Conservation (phyloP, 2,113 vertebrate species). For the Pachyramphus minor region DNA sequence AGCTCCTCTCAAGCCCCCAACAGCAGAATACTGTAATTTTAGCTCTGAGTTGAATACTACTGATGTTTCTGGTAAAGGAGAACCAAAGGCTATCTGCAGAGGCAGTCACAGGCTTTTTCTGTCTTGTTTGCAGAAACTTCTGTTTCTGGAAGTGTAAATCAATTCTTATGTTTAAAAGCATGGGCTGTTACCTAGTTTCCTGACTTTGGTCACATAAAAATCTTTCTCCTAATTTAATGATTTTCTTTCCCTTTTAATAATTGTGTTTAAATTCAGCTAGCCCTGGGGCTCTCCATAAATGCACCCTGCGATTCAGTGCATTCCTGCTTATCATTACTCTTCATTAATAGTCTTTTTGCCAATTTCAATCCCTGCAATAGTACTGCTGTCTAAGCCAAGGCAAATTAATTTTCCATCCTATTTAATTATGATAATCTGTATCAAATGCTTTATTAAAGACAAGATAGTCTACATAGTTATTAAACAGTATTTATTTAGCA, state of each 20-base stretch:
- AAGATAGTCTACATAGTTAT: background rate
- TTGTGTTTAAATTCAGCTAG: background rate
- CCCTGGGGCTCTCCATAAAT: background rate
- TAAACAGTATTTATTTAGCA: constrained; percentile 20
- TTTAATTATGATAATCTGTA: constrained; percentile 1
- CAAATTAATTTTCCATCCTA: constrained; percentile 45
- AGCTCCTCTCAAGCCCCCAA: background rate
- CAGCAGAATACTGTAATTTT: background rate
- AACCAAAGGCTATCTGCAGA: background rate
- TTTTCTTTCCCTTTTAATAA: background rate
- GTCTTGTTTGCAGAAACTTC: background rate
- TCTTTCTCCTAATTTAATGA: background rate
- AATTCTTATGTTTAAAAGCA: background rate
- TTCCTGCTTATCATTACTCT: background rate
- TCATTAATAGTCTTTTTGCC: background rate
- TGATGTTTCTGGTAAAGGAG: background rate
- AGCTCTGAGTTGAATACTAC: background rate
- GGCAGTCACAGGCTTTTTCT: background rate
- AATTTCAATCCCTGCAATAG: background rate
- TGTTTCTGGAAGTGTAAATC: background rate
- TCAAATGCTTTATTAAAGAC: constrained; percentile 27
- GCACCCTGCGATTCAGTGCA: background rate
- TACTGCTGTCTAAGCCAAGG: background rate
- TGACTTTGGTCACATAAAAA: background rate
- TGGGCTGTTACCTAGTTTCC: background rate